These are phyloP conservation scores for Haliclona indistincta DNA, from an alignment of 37 sponge, comb jelly and placozoan species.

Conservation along the genomic window DNA sequence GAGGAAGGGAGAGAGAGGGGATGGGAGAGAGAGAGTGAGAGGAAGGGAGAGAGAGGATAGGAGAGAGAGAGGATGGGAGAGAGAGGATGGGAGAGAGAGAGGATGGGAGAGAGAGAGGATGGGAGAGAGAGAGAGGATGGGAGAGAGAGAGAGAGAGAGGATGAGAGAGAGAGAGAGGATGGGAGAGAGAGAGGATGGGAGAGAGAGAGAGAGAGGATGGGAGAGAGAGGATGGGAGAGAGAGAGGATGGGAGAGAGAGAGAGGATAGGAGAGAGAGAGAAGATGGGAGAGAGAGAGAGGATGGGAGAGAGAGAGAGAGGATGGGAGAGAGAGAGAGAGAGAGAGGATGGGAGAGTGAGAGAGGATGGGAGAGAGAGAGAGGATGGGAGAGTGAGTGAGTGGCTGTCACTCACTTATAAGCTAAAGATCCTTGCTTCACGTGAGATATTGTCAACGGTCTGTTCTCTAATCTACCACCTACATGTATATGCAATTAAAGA, in stretches of 20 bases:
- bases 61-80: background rate
- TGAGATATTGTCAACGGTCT: constrained; percentile 85
- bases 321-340: background rate
- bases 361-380: too few relatives aligned
- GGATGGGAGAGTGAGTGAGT: too few relatives aligned
- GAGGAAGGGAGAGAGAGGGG: background rate
- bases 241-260: background rate
- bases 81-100: background rate
- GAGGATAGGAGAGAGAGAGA: background rate
- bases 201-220: background rate
- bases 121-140: background rate
- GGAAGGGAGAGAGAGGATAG: background rate
- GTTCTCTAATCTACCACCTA: constrained; percentile 57
- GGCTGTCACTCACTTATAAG: constrained; percentile 57
- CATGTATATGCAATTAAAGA: background rate
- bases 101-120: background rate
- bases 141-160: background rate
- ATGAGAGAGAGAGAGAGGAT: too few relatives aligned
- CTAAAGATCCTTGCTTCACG: constrained; percentile 50
- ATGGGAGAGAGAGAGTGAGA: background rate
- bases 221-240: too few relatives aligned
- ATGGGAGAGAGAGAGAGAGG: background rate
- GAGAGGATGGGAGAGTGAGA: background rate
- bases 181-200: background rate
- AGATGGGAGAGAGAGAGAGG: background rate